phyloP scores from a whole-genome alignment of 2,797 vertebrate species.

The Rhynchonycteris naso region DNA sequence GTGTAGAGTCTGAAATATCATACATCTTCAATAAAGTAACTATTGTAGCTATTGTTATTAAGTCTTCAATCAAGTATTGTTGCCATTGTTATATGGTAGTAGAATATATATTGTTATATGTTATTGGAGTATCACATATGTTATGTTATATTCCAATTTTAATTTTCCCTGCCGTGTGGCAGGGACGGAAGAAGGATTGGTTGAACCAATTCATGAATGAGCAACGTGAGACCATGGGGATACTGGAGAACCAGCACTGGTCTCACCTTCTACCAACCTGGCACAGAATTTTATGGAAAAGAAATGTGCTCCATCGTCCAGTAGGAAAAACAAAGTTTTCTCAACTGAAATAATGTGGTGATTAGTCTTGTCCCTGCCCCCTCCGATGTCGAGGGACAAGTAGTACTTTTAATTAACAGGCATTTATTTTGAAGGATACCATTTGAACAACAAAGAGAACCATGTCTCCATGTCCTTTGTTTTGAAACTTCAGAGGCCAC shows the following conservation, averaged over 20 bases:
- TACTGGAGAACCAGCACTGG: not conserved
- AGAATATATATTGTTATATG: no score
- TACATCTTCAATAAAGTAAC: not conserved
- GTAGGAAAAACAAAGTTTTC: slow-evolving; percentile 15
- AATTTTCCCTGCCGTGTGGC: not conserved
- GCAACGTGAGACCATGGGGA: no score
- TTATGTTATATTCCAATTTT: not conserved
- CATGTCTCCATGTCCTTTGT: not conserved
- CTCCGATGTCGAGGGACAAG: slow-evolving; percentile 44
- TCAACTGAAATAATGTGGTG: slow-evolving; percentile 49
- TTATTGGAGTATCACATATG: no score
- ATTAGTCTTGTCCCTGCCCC: slow-evolving; percentile 52
- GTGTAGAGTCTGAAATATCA: not conserved
- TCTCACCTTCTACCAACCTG: not conserved
- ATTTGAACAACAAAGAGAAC: not conserved
- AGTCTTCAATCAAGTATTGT: not conserved
- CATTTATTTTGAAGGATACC: slow-evolving; percentile 47
- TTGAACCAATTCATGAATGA: not conserved
- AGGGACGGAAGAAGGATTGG: not conserved
- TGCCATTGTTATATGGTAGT: no score
- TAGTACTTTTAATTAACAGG: slow-evolving; percentile 57
- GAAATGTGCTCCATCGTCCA: slow-evolving; percentile 54
- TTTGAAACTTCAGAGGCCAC: not conserved
- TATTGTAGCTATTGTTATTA: not conserved
- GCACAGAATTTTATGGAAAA: not conserved